A percentile compares a stretch with the other conserved stretches of the same genome.
Evolutionary conservation across 1,140 invertebrate species (phyloP).

Genomic region (Anastrepha ludens): DNA sequence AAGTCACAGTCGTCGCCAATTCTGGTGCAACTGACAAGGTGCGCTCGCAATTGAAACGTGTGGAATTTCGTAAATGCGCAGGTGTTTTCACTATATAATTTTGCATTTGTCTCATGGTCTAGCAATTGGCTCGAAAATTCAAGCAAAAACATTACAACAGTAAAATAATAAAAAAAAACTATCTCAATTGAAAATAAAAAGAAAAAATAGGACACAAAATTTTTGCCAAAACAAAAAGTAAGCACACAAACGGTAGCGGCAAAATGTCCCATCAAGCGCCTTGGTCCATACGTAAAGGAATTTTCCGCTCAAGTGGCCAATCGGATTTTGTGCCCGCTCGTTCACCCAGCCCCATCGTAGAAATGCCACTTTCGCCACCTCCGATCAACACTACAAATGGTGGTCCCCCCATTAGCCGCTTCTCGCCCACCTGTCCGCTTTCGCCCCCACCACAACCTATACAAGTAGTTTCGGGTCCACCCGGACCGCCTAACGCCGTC

Average conservation of each 20-base stretch:
- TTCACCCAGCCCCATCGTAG: conserved; percentile 72
- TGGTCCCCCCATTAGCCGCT: conserved; percentile 60
- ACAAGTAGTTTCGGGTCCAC: conserved; percentile 64
- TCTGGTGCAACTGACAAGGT: neutral
- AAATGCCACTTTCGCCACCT: conserved; percentile 73
- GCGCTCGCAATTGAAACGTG: neutral
- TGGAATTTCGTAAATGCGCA: conserved; percentile 43
- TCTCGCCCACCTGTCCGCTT: conserved; percentile 61
- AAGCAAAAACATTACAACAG: conserved; percentile 16
- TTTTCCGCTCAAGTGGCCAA: conserved; percentile 76
- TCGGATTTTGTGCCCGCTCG: conserved; percentile 72
- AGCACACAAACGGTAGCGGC: neutral
- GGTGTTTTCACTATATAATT: conserved; percentile 17
- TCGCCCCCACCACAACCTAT: conserved; percentile 71
- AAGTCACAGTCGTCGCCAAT: neutral
- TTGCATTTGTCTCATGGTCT: conserved; percentile 13
- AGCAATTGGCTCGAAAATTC: conserved; percentile 4
- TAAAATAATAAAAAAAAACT: neutral
- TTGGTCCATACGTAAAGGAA: conserved; percentile 81
- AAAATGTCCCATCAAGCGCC: conserved; percentile 76
- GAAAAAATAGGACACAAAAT: conserved; percentile 43
- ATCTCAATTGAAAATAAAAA: neutral
- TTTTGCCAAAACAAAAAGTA: neutral
- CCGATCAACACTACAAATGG: conserved; percentile 61
- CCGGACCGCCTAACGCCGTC: conserved; percentile 44